Evolutionary conservation across 2,797 vertebrate genomes (phyloP), one percentile per base, ranked within the genome.

Genomic region (Coranthus polyacanthus): DNA sequence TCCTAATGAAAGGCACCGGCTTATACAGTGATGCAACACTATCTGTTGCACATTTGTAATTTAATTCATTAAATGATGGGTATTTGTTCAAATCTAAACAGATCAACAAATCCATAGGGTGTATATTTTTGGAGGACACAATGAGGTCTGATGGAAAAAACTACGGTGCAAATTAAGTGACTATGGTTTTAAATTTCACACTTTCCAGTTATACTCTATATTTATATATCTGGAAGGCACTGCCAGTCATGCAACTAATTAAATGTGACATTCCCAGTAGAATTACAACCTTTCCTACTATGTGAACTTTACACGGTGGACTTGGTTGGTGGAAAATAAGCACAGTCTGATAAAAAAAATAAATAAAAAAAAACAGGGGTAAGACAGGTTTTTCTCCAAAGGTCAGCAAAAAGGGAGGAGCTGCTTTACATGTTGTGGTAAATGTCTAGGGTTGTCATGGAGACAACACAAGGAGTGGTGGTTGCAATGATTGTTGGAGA

Each of bases 341-440:
- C 24, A 51, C 38, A 39, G 20, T 9, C 60, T 24, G 21, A 21
- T 16, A n/a, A 22, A 72, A 61, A 47, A 15, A 9, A 18, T 57
- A 36, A 54, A n/a, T n/a, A n/a, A n/a, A n/a, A n/a, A n/a, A n/a
- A 72, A 34, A 68, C 2, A 38, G 1, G 37, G 15, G 43, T 10
- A 24, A 66, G 38, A 65, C 49, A 13, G n/a, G 32, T 2, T 76
- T 68, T 78, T 70, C 51, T 46, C 20, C 36, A 21, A 8, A 61
- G 39, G 71, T 64, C 59, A 84, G 85, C 68, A 67, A 72, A 58
- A 55, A 50, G 38, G 63, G 78, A 75, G 55, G 24, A 69, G 75
- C 81, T 79, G 60, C 51, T 88, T 87, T 84, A 69, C 83, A 87
- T 87, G 70, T 45, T 54, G 59, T 75, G 73, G 71, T 82, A 41